phyloP scores from a whole-genome alignment of 2,888 invertebrate genomes.

The Pristionchus fissidentatus region DNA sequence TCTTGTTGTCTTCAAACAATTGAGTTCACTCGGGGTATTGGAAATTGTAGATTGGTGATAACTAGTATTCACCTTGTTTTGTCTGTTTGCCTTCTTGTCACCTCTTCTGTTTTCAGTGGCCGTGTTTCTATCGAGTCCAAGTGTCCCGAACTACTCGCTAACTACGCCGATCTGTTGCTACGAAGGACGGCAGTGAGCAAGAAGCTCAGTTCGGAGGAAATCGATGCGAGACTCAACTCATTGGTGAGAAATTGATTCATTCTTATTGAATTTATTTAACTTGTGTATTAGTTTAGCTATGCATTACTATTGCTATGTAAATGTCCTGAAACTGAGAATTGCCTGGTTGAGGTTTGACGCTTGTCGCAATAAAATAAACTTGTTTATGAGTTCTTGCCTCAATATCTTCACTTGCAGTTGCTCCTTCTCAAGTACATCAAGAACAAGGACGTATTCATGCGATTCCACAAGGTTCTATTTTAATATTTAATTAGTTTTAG shows the following conservation, averaged over 20 bases:
- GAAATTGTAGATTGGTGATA: too few species aligned
- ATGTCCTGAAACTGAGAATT: too few species aligned
- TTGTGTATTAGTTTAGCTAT: too few species aligned
- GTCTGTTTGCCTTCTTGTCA: too few species aligned
- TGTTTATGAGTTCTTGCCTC: not conserved
- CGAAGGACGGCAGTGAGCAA: conserved; percentile 96
- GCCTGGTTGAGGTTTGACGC: too few species aligned
- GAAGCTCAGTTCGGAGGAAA: conserved; percentile 94
- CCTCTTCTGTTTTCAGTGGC: conserved; percentile 56
- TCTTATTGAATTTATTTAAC: not conserved
- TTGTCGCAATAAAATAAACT: too few species aligned
- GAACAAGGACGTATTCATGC: conserved; percentile 99
- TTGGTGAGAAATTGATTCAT: conserved; percentile 81
- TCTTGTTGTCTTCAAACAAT: too few species aligned
- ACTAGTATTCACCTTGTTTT: too few species aligned
- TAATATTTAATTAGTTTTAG: not conserved
- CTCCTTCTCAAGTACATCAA: conserved; percentile 98
- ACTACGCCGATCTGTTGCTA: conserved; percentile 99
- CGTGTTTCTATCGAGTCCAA: conserved; percentile 85
- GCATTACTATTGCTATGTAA: too few species aligned
- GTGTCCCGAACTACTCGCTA: conserved; percentile 97
- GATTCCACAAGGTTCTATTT: conserved; percentile 88
- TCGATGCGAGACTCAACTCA: conserved; percentile 91
- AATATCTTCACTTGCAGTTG: conserved; percentile 78
- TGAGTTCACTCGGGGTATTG: too few species aligned